These are phyloP conservation scores for Stegana nigrithorax DNA, from an alignment of 2,888 invertebrate genomes.

Conservation along the genomic window DNA sequence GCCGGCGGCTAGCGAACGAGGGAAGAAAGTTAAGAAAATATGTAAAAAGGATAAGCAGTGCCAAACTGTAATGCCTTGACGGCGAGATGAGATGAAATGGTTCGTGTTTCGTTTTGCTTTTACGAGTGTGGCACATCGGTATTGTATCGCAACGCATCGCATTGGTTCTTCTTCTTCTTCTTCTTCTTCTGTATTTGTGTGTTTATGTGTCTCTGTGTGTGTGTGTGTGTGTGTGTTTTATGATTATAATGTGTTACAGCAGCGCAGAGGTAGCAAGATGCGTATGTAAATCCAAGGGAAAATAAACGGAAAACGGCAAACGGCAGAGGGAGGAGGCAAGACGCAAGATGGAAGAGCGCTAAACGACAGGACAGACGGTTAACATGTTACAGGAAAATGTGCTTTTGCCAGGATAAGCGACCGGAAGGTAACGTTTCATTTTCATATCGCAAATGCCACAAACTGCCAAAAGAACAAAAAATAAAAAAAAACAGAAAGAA, in stretches of 20 bases:
- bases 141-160: neutral
- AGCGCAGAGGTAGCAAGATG: too few species aligned
- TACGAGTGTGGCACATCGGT: neutral
- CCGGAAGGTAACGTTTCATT: constrained; percentile 11
- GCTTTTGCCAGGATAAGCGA: constrained; percentile 6
- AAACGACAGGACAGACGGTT: too few species aligned
- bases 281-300: too few species aligned
- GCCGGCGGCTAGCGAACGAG: neutral
- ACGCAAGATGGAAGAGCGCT: too few species aligned
- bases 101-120: neutral
- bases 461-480: neutral
- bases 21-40: neutral
- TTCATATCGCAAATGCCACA: neutral
- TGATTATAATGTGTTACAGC: too few species aligned
- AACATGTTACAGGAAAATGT: constrained; percentile 14
- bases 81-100: neutral
- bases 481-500: neutral
- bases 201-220: too few species aligned
- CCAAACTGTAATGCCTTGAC: neutral
- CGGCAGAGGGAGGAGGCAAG: too few species aligned
- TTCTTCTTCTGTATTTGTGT: too few species aligned
- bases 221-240: neutral
- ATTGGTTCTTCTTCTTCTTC: too few species aligned
- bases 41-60: neutral
- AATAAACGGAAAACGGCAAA: constrained; percentile 10